These are phyloP conservation scores for Falco columbarius DNA, from an alignment of 2,797 vertebrate species.

Conservation along the genomic window DNA sequence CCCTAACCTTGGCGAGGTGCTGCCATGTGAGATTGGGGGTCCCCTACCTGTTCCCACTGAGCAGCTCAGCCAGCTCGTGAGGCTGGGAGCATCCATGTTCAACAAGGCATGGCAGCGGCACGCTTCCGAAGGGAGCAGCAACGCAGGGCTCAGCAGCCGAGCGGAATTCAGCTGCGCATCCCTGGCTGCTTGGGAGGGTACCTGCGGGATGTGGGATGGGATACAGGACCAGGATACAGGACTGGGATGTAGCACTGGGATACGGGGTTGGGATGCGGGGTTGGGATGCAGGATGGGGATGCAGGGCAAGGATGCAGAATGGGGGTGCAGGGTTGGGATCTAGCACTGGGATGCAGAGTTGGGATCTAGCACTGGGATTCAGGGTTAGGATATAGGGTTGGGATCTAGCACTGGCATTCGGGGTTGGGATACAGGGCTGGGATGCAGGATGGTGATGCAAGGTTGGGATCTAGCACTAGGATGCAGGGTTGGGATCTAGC, in stretches of 20 bases:
- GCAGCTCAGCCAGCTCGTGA: background rate
- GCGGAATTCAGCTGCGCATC: background rate
- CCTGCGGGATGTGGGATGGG: accelerated
- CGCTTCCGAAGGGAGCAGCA: background rate
- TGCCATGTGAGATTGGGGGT: background rate
- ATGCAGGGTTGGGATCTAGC: background rate
- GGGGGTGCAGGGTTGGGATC: background rate
- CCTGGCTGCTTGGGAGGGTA: background rate
- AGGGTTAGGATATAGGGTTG: accelerated
- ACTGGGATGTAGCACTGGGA: background rate
- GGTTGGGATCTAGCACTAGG: accelerated
- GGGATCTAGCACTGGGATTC: background rate
- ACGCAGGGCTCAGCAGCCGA: accelerated
- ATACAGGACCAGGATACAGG: background rate
- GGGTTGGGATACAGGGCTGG: background rate
- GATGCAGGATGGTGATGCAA: background rate
- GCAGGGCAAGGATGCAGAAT: accelerated
- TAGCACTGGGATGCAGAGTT: accelerated
- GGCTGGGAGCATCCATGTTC: background rate
- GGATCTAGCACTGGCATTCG: background rate
- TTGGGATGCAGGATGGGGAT: accelerated
- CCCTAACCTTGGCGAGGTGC: background rate
- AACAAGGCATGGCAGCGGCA: background rate
- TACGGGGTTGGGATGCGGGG: accelerated
- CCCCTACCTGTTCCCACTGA: accelerated